A percentile compares a stretch with the other conserved stretches of the same genome.
phyloP scores from a whole-genome alignment of 1,140 invertebrate species.

The Leptinotarsa defecta region DNA sequence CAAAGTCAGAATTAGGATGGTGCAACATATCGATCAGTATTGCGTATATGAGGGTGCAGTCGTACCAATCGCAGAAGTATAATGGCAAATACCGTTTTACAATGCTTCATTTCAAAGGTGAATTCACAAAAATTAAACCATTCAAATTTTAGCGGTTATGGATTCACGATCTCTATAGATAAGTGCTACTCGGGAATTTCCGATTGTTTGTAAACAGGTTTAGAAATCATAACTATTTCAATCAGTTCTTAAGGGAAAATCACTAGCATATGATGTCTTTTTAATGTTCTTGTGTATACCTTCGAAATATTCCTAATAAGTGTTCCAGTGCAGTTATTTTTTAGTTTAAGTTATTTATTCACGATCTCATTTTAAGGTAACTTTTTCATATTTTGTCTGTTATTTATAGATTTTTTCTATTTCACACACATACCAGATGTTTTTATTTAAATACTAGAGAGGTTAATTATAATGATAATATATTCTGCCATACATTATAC shows the following conservation, averaged over 20 bases:
- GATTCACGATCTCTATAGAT: background rate
- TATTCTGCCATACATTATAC: background rate
- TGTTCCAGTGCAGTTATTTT: background rate
- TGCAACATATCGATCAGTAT: too few species aligned
- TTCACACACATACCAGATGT: background rate
- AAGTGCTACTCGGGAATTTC: slow-evolving; percentile 5
- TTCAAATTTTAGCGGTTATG: slow-evolving; percentile 5
- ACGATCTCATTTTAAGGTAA: slow-evolving; percentile 3
- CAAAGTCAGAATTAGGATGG: too few species aligned
- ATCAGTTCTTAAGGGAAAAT: slow-evolving; percentile 1
- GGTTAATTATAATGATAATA: slow-evolving; percentile 4
- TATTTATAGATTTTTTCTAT: background rate
- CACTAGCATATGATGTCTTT: background rate
- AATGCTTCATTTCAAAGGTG: background rate
- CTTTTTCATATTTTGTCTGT: background rate
- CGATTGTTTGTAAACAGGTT: slow-evolving; percentile 8
- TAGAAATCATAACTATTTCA: background rate
- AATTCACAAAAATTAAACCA: background rate
- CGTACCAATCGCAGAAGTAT: background rate
- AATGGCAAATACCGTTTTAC: background rate
- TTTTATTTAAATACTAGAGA: background rate
- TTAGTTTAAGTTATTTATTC: slow-evolving; percentile 3
- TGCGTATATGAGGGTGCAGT: too few species aligned
- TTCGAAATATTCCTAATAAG: background rate
- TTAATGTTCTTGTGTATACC: background rate